Evolutionary conservation across 2,888 invertebrate species (phyloP).

Genomic region (Lasioglossum zephyrum): DNA sequence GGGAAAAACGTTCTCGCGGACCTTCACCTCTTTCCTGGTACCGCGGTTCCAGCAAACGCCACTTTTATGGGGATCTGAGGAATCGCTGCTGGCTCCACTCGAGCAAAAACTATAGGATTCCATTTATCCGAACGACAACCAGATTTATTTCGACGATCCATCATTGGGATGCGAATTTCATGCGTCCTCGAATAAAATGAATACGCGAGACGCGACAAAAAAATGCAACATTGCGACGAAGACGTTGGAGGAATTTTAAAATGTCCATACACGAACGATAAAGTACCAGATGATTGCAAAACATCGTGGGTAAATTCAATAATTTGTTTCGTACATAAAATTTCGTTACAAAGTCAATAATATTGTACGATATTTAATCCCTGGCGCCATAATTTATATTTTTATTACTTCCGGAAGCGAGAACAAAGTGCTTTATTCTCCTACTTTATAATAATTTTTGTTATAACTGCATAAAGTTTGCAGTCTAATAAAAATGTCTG

Average conservation of each 20-base stretch:
- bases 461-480: no score
- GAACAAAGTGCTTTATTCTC: no score
- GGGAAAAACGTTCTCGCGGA: constrained; percentile 32
- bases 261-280: background rate
- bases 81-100: background rate
- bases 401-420: no score
- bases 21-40: constrained; percentile 32
- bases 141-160: background rate
- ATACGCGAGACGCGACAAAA: background rate
- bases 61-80: background rate
- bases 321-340: background rate
- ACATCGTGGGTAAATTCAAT: background rate
- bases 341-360: no score
- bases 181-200: background rate
- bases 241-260: background rate
- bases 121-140: background rate
- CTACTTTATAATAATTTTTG: no score
- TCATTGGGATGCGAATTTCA: background rate
- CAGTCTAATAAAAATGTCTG: no score
- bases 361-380: no score
- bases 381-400: no score
- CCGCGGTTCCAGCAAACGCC: background rate
- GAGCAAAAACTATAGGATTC: background rate
- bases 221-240: background rate
- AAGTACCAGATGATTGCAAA: background rate